phyloP scores from a whole-genome alignment of 2,113 vertebrate species.

The Catharus minimus region DNA sequence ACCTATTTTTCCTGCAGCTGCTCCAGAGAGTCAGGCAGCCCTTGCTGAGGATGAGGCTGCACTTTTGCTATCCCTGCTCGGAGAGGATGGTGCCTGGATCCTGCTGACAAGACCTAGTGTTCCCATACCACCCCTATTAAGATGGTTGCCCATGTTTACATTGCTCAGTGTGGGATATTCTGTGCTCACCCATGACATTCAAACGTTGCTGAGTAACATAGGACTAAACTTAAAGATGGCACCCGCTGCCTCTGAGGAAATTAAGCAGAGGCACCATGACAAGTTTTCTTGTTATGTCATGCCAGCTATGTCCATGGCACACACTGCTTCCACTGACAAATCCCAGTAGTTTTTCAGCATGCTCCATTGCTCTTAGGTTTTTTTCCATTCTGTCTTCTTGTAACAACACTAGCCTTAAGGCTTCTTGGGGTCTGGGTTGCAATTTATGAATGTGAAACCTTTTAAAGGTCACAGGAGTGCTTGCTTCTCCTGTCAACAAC shows the following conservation, averaged over 20 bases:
- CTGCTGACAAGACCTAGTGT: background rate
- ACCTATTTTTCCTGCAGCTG: background rate
- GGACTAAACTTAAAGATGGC: background rate
- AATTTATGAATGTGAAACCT: conserved; percentile 1
- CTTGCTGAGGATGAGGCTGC: background rate
- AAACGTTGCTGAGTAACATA: fast-evolving
- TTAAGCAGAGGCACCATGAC: background rate
- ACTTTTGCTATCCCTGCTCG: background rate
- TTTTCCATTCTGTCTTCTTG: background rate
- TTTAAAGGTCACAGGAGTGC: background rate
- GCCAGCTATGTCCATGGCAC: background rate
- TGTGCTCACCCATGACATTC: fast-evolving
- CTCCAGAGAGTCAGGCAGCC: background rate
- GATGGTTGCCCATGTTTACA: fast-evolving
- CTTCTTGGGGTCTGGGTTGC: background rate
- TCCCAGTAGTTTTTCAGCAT: background rate
- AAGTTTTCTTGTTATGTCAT: background rate
- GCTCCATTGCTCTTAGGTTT: background rate
- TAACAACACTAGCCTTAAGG: background rate
- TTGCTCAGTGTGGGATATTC: background rate
- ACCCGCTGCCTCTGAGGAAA: background rate
- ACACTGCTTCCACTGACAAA: background rate
- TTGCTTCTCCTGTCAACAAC: background rate
- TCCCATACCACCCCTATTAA: fast-evolving
- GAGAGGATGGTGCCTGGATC: background rate